A percentile compares a stretch with the other conserved stretches of the same genome.
phyloP scores from a whole-genome alignment of 2,888 invertebrate genomes.

The Nemotelus pantherinus region DNA sequence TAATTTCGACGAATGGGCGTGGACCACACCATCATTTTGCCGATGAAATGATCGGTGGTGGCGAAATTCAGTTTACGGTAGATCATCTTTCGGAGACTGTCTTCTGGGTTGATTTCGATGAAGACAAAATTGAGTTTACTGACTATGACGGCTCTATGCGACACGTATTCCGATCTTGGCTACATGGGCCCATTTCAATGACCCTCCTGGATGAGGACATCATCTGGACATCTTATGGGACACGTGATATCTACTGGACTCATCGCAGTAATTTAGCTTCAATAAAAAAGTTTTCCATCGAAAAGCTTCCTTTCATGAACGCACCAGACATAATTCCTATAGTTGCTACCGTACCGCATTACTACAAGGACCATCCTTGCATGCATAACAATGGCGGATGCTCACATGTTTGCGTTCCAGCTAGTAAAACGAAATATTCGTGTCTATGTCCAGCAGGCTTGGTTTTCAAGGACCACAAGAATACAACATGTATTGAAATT shows the following conservation, averaged over 20 bases:
- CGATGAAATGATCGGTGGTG: conserved; percentile 60
- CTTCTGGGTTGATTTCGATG: conserved; percentile 75
- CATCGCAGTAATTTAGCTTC: conserved; percentile 65
- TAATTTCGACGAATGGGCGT: conserved; percentile 74
- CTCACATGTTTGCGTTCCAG: conserved; percentile 77
- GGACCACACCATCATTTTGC: conserved; percentile 62
- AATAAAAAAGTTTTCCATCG: conserved; percentile 59
- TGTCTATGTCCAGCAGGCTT: conserved; percentile 77
- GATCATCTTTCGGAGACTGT: conserved; percentile 69
- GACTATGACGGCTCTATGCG: conserved; percentile 70
- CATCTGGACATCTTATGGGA: conserved; percentile 75
- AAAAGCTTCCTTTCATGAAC: conserved; percentile 56
- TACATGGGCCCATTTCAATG: conserved; percentile 68
- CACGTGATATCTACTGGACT: conserved; percentile 71
- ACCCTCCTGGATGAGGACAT: conserved; percentile 72
- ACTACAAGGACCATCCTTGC: conserved; percentile 68
- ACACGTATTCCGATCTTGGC: conserved; percentile 65
- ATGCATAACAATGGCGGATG: conserved; percentile 72
- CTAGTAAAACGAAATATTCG: conserved; percentile 58
- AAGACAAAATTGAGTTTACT: conserved; percentile 73
- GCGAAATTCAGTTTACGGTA: conserved; percentile 65
- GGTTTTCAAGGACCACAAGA: conserved; percentile 64
- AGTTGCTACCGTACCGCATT: conserved; percentile 42
- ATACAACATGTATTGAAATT: conserved; percentile 69
- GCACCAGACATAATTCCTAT: conserved; percentile 49